These are phyloP conservation scores for Chloropsis hardwickii DNA, from an alignment of 2,113 vertebrate species.

Conservation along the genomic window DNA sequence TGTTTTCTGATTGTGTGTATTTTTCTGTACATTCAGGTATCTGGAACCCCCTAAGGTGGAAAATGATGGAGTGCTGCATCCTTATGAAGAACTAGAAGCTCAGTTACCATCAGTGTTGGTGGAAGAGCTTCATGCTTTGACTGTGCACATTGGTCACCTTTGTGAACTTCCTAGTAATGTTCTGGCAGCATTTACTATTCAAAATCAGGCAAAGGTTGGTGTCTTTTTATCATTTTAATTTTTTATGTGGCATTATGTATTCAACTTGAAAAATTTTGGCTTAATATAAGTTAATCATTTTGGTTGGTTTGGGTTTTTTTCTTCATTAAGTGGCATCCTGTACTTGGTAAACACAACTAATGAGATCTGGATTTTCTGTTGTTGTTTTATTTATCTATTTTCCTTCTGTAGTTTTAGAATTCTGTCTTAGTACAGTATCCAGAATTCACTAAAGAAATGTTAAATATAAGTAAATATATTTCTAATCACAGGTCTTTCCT, in stretches of 20 bases:
- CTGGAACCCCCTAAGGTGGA: conserved; percentile 69
- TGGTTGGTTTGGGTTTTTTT: rapidly evolving
- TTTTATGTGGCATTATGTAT: neutral
- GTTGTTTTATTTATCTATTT: neutral
- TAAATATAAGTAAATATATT: neutral
- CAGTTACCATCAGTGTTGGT: conserved; percentile 84
- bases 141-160: conserved; percentile 81
- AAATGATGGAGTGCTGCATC: conserved; percentile 65
- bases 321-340: neutral
- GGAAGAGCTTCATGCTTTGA: conserved; percentile 87
- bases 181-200: conserved; percentile 82
- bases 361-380: neutral
- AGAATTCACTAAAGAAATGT: neutral
- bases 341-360: neutral
- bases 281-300: neutral
- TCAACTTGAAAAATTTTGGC: neutral
- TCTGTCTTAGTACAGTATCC: neutral
- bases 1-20: neutral
- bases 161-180: conserved; percentile 80
- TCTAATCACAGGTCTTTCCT: conserved; percentile 82
- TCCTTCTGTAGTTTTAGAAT: neutral
- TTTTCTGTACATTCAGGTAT: conserved; percentile 72
- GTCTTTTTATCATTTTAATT: neutral
- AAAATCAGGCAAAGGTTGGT: conserved; percentile 88
- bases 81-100: conserved; percentile 81